Conservation (phyloP, 2,888 invertebrate species). For the Anoncus sp. region DNA sequence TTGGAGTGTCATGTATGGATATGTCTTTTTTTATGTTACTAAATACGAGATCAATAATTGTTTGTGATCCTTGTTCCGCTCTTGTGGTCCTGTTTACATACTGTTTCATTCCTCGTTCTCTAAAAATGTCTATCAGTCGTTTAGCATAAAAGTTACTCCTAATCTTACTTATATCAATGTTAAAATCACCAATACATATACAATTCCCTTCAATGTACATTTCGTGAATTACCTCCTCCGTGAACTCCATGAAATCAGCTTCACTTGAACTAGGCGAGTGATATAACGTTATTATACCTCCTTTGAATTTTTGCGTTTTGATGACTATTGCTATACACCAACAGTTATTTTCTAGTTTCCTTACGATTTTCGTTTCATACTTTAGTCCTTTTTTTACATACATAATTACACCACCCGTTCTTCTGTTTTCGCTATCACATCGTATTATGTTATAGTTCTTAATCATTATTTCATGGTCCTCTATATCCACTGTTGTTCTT, state of each 20-base stretch:
- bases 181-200: slow-evolving; percentile 41
- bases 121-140: neutral
- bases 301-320: slow-evolving; percentile 40
- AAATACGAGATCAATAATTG: slow-evolving; percentile 38
- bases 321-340: slow-evolving; percentile 31
- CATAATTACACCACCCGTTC: slow-evolving; percentile 49
- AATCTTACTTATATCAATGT: slow-evolving; percentile 29
- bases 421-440: slow-evolving; percentile 53
- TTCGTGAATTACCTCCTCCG: slow-evolving; percentile 9
- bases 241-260: slow-evolving; percentile 35
- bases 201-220: slow-evolving; percentile 16
- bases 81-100: neutral
- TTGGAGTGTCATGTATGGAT: neutral
- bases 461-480: slow-evolving; percentile 28
- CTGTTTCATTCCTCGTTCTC: neutral
- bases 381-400: slow-evolving; percentile 50
- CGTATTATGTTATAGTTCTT: slow-evolving; percentile 34
- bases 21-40: slow-evolving; percentile 5
- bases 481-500: slow-evolving; percentile 41
- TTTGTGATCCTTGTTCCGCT: neutral
- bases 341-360: slow-evolving; percentile 45
- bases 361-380: slow-evolving; percentile 27
- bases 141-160: neutral
- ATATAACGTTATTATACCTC: slow-evolving; percentile 41
- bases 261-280: slow-evolving; percentile 53